phyloP scores from a whole-genome alignment of 2,113 vertebrate species.

The Cavia porcellus region DNA sequence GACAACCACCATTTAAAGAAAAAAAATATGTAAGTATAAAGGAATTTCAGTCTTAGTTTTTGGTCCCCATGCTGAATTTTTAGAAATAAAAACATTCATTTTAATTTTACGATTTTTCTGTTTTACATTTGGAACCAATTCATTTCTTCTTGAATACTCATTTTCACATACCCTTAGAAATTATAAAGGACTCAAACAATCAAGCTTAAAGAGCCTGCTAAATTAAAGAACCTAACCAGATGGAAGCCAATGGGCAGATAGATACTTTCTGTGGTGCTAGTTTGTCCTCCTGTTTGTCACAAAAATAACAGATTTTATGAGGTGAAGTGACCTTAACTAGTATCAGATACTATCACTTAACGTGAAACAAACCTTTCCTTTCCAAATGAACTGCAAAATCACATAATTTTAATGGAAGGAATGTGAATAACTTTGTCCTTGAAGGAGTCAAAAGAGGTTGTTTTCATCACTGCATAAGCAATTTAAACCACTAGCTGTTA shows the following conservation, averaged over 20 bases:
- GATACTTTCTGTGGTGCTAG: neutral
- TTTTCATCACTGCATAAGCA: neutral
- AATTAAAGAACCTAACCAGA: neutral
- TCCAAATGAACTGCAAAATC: neutral
- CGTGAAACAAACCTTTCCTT: neutral
- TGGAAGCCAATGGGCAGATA: neutral
- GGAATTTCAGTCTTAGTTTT: neutral
- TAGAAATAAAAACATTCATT: neutral
- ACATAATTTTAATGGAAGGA: slow-evolving; percentile 8
- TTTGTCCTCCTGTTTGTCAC: neutral
- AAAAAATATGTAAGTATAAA: neutral
- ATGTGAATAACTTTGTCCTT: slow-evolving; percentile 23
- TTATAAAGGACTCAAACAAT: neutral
- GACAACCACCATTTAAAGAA: neutral
- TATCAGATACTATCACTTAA: neutral
- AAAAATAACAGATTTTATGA: neutral
- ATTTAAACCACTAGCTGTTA: neutral
- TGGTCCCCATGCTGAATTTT: neutral
- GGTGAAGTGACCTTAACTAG: neutral
- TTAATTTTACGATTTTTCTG: slow-evolving; percentile 30
- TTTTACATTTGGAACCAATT: neutral
- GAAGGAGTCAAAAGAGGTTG: neutral
- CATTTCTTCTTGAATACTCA: neutral
- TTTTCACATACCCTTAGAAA: slow-evolving; percentile 11
- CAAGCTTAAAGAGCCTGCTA: neutral